phyloP scores from a whole-genome alignment of 2,113 vertebrate genomes.

The Castor canadensis region DNA sequence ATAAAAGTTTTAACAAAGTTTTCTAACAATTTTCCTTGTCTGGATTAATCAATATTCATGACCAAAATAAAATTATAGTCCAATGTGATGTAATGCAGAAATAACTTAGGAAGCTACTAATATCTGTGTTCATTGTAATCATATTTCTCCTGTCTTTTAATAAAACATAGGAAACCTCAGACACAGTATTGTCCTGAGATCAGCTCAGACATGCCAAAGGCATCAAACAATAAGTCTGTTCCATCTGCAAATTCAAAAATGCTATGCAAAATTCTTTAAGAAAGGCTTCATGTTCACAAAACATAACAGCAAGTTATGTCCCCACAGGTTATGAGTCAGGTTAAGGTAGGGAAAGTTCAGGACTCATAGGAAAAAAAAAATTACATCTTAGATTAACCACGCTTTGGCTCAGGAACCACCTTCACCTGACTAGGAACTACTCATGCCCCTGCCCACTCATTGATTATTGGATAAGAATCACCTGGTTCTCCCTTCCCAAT shows the following conservation, averaged over 20 bases:
- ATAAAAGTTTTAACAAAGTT: background rate
- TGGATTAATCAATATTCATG: background rate
- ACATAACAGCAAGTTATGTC: background rate
- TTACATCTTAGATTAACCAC: no score
- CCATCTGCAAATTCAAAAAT: background rate
- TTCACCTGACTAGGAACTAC: no score
- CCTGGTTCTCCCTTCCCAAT: no score
- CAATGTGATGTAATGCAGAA: background rate
- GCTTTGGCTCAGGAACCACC: no score
- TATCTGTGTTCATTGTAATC: background rate
- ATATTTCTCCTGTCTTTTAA: background rate
- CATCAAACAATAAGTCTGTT: background rate
- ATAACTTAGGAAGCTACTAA: background rate
- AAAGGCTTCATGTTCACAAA: background rate
- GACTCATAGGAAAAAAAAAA: no score
- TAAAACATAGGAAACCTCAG: background rate
- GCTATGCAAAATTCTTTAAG: background rate
- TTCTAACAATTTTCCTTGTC: background rate
- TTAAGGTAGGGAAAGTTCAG: no score
- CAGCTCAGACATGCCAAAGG: background rate
- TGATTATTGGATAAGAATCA: no score
- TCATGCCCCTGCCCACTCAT: no score
- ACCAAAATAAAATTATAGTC: background rate
- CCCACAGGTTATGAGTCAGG: background rate
- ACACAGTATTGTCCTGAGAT: background rate